Base-by-base conservation (phyloP, 1,140 invertebrate species). In the Caenorhabditis briggsae region DNA sequence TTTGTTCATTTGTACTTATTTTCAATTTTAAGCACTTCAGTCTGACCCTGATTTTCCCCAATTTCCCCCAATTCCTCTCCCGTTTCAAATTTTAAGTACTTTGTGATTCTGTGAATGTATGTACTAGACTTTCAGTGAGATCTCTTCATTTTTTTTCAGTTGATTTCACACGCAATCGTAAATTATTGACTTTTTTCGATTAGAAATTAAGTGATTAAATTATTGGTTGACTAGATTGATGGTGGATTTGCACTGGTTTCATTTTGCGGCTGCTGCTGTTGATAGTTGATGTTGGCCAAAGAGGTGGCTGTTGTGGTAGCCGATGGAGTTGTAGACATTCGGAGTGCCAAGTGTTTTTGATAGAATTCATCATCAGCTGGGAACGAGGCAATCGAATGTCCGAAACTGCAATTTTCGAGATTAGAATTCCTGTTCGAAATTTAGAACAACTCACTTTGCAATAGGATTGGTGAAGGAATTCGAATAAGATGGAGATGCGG, bases 301-400 rank as follows among this genome's bases (percentile, higher is more conserved):
- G 84, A 86, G 33, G 84, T 78, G 33, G 84, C 84, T 14, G 83
- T 25, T 7, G 84, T 61, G 50, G 58, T 50, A 2, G 84, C 33
- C 5, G 84, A 64, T 12, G 84, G 82, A 43, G 65, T 58, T 23
- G 82, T 85, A 14, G 82, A 82, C 86, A 87, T 87, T 58, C 82
- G 74, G n/a, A 86, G 59, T 41, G 85, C 82, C 53, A 88, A 58
- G 33, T 74, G 56, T 41, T 88, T 88, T 65, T 88, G 84, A 53
- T 88, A 88, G 85, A 88, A 88, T 33, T 88, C 87, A 18, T 88
- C 87, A 41, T 88, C 87, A 5, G 87, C 33, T 5, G 74, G 55
- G 78, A 88, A 88, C 5, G 87, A 82, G 18, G 74, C 70, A 1
- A 86, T 86, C 23, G 87, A 65, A 12, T 87, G 87, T 46, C 65